Evolutionary conservation across 2,888 invertebrate species (phyloP), one percentile per base, ranked within the genome.

Genomic region (Cepaea hortensis): DNA sequence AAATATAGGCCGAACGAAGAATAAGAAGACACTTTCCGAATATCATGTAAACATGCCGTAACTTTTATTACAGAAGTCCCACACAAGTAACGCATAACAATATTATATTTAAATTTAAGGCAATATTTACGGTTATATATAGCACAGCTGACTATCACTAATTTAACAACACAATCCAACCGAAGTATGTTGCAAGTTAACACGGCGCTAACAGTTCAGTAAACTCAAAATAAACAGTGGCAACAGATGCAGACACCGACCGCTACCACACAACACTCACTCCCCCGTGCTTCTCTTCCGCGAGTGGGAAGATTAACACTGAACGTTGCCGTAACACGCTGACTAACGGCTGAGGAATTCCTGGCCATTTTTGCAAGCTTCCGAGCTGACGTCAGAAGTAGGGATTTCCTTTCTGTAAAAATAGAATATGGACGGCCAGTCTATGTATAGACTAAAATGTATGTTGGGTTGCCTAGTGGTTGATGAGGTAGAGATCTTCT

Each of bases 331-430:
- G 7, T 15, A 11, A 9, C 9, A 23, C 77, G 9, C 11, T 81
- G 65, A 65, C 70, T 81, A 65, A 68, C 50, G 0, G 3, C 3
- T n/a, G 65, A 20, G 68, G 46, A 68, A 65, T 81, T 68, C 81
- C 50, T 81, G 48, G 18, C 55, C 81, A 48, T 81, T 68, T 48
- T 46, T n/a, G 18, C 50, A 20, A 20, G 18, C 76, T 35, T 23
- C 48, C n/a, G 23, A 23, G 20, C 23, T 77, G 77, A 77, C 61
- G 77, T 77, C 77, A 77, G 5, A 23, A 5, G n/a, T 7, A 76
- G n/a, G 77, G 77, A 55, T 77, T 77, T 77, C 55, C 77, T 55
- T 61, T 20, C 0, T 23, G 55, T 77, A 77, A 77, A 77, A 77
- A 77, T 77, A 76, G 76, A 76, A 76, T 3, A 50, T 20, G 6